phyloP scores from a whole-genome alignment of 2,888 invertebrate genomes.

The Cephus runcator region DNA sequence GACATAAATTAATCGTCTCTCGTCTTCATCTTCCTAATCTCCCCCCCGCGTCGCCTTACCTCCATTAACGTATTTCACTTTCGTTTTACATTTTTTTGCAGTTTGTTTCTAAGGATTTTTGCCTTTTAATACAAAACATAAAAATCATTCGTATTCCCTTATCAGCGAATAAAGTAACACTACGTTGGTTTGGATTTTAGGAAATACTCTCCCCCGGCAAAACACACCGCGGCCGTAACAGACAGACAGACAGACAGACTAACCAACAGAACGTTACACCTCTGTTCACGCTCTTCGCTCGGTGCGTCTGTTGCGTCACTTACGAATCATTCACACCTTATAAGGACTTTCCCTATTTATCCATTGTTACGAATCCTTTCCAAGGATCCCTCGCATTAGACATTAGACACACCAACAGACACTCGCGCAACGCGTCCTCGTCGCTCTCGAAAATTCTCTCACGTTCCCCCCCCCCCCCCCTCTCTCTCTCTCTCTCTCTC shows the following conservation, averaged over 20 bases:
- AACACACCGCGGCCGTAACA: slow-evolving; percentile 17
- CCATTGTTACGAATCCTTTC: slow-evolving; percentile 2
- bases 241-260: slow-evolving; percentile 14
- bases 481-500: background rate
- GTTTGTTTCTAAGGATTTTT: slow-evolving; percentile 35
- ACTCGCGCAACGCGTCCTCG: slow-evolving; percentile 5
- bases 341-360: background rate
- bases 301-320: background rate
- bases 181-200: slow-evolving; percentile 38
- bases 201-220: slow-evolving; percentile 34
- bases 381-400: background rate
- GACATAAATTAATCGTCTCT: slow-evolving; percentile 17
- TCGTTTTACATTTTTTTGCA: slow-evolving; percentile 22
- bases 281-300: background rate
- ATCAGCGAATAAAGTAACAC: slow-evolving; percentile 42
- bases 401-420: background rate
- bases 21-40: slow-evolving; percentile 26
- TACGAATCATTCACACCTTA: background rate
- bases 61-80: slow-evolving; percentile 24
- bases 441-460: background rate
- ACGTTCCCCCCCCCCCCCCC: background rate
- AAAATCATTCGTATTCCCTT: slow-evolving; percentile 40
- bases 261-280: background rate
- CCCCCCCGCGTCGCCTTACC: slow-evolving; percentile 25
- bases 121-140: slow-evolving; percentile 44